Conservation (phyloP, 2,888 invertebrate genomes). For the Sphaerophoria rueppellii region DNA sequence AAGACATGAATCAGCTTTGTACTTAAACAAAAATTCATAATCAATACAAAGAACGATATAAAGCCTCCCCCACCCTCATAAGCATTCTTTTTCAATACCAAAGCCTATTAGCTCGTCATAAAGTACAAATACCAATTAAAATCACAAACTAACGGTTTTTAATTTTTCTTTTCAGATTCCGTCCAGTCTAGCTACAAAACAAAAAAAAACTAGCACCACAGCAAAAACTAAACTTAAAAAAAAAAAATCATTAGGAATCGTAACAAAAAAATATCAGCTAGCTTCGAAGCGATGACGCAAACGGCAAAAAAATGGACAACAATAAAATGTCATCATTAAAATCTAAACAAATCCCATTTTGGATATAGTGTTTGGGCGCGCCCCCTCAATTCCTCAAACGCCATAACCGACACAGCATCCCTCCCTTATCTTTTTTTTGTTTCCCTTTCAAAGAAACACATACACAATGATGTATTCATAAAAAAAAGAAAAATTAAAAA, state of each 20-base stretch:
- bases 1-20: no score
- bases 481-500: conserved; percentile 13
- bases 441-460: neutral
- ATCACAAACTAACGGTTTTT: neutral
- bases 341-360: conserved; percentile 64
- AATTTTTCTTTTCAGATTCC: conserved; percentile 57
- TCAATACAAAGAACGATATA: no score
- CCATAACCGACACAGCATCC: conserved; percentile 19
- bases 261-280: conserved; percentile 18
- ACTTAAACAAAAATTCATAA: no score
- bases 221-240: conserved; percentile 18
- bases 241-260: neutral
- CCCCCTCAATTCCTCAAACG: conserved; percentile 14
- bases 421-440: neutral
- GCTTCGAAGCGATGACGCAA: conserved; percentile 49
- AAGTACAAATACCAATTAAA: conserved; percentile 24
- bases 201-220: conserved; percentile 26
- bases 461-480: conserved; percentile 62
- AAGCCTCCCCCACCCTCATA: neutral
- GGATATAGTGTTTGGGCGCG: conserved; percentile 56
- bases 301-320: conserved; percentile 64
- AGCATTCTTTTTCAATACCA: neutral
- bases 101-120: neutral
- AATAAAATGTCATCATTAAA: conserved; percentile 66
- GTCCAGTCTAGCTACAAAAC: conserved; percentile 50